Base-by-base conservation (phyloP, 2,888 invertebrate species). In the Drosophila acutilabella region DNA sequence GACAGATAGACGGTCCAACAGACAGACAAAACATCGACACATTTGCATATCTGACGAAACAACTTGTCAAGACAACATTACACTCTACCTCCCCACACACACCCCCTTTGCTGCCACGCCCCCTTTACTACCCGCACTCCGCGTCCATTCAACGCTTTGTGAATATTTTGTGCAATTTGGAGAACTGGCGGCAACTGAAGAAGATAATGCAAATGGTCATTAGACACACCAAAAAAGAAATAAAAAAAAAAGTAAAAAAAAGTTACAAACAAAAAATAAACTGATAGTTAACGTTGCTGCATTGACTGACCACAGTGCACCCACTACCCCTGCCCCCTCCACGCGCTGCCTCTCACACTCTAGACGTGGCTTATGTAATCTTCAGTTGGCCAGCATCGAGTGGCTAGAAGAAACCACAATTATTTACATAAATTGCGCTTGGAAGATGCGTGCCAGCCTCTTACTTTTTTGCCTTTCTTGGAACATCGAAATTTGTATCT, bases 11-110 rank as follows among this genome's bases (percentile, higher is more conserved):
- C 38, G 40, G 30, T 20, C 56, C 53, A 6, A 30, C 8, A 30
- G 30, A 30, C 8, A 30, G 30, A 23, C 78, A 65, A 70, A 66
- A 66, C 74, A 67, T 66, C 51, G 67, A 66, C 72, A 54, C 74
- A 84, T 84, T 84, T 89, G 77, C 89, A 84, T 84, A 88, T 72
- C 88, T 84, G 89, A 85, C 82, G 89, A 89, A 84, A 84, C 69
- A 78, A 71, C 68, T 71, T 85, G 84, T 88, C 84, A 89, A 81
- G 74, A 81, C 81, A 72, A 68, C 70, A 69, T 64, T 73, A 56
- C 58, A 64, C 56, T 45, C 41, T n/a, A 10, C 14, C 26, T 18
- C 13, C 8, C 1, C 7, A 1, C 52, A n/a, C n/a, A n/a, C 38
- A 38, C 40, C 26, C 13, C n/a, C 41, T 18, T 7, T 14, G 30